Evolutionary conservation across 2,888 invertebrate species (phyloP).

Genomic region (Formica aserva): DNA sequence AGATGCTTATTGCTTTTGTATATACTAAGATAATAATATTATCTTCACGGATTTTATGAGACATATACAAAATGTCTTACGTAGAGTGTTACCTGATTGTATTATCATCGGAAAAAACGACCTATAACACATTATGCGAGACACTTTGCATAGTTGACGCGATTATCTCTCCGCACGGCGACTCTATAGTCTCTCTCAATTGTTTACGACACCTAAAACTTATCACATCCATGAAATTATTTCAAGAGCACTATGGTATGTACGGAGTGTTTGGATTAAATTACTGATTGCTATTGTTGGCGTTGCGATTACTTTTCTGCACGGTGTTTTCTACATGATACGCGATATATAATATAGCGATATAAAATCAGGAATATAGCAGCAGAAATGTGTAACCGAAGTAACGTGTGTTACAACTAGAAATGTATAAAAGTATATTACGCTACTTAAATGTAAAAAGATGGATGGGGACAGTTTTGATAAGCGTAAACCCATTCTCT

Average conservation of each 20-base stretch:
- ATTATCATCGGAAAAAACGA: not conserved
- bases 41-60: conserved; percentile 55
- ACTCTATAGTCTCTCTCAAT: conserved; percentile 72
- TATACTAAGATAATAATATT: conserved; percentile 69
- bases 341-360: not conserved
- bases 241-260: conserved; percentile 56
- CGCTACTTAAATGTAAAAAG: conserved; percentile 69
- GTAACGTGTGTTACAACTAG: conserved; percentile 58
- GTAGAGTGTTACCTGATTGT: not conserved
- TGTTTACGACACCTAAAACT: conserved; percentile 65
- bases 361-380: conserved; percentile 47
- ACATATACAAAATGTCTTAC: not conserved
- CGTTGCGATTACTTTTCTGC: conserved; percentile 27
- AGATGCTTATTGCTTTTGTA: conserved; percentile 75
- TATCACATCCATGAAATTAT: conserved; percentile 71
- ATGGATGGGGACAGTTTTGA: conserved; percentile 71
- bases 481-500: conserved; percentile 73
- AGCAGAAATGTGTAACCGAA: conserved; percentile 62
- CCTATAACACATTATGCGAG: not conserved
- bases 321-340: not conserved
- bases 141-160: conserved; percentile 42
- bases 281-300: conserved; percentile 42
- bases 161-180: conserved; percentile 76
- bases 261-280: conserved; percentile 53
- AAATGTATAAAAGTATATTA: conserved; percentile 64